Conservation (phyloP, 2,113 vertebrate genomes). For the Ariopsis seemanni region DNA sequence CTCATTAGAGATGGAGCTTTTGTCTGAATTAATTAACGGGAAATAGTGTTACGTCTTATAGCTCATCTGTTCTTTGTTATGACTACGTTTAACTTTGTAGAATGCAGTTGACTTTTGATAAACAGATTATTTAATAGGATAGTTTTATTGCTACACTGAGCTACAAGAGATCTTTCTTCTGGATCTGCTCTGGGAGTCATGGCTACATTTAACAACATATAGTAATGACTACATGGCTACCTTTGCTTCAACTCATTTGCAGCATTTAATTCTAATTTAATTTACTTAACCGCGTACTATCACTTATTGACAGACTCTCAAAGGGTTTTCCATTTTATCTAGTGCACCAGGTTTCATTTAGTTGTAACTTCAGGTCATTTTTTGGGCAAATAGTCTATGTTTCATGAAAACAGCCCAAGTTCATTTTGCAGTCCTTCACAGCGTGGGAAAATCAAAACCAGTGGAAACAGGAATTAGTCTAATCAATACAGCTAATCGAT, state of each 20-base stretch:
- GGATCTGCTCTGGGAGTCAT: not conserved
- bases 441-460: conserved; percentile 32
- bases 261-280: not conserved
- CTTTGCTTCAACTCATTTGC: not conserved
- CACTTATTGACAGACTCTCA: not conserved
- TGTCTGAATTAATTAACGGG: not conserved
- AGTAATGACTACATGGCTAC: not conserved
- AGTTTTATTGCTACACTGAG: not conserved
- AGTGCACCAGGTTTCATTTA: not conserved
- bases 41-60: not conserved
- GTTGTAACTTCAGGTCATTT: not conserved
- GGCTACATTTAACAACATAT: not conserved
- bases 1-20: not conserved
- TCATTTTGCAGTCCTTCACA: conserved; percentile 19
- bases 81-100: not conserved
- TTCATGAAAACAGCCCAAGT: conserved; percentile 26
- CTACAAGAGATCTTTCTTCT: not conserved
- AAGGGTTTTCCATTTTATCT: not conserved
- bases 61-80: not conserved
- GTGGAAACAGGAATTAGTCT: conserved; percentile 29
- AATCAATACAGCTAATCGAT: conserved; percentile 40
- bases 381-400: not conserved
- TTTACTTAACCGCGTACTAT: not conserved
- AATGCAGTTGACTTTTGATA: not conserved
- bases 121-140: not conserved